A percentile compares a stretch with the other conserved stretches of the same genome.
phyloP scores from a whole-genome alignment of 2,113 vertebrate species.

The Hepsetus odoe region DNA sequence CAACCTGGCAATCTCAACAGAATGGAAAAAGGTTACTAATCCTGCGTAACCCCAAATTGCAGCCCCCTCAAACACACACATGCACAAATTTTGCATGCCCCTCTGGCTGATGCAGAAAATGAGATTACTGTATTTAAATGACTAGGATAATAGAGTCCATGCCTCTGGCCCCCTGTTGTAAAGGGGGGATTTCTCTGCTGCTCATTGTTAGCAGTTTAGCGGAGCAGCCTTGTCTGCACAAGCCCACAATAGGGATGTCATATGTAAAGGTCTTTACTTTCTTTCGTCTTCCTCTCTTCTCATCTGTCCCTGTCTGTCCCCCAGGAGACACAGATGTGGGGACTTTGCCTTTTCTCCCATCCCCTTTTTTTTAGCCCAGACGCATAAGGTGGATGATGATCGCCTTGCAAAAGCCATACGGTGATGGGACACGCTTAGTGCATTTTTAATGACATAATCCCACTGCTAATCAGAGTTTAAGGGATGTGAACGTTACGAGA shows the following conservation, averaged over 20 bases:
- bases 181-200: constrained; percentile 68
- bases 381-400: constrained; percentile 39
- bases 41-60: constrained; percentile 54
- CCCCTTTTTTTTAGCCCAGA: constrained; percentile 59
- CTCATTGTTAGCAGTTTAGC: constrained; percentile 80
- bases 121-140: constrained; percentile 99
- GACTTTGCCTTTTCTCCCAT: constrained; percentile 52
- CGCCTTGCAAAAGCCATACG: constrained; percentile 62
- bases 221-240: constrained; percentile 70
- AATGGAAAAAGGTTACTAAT: constrained; percentile 68
- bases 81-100: constrained; percentile 79
- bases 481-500: constrained; percentile 62
- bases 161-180: constrained; percentile 73
- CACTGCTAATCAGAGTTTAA: constrained; percentile 72
- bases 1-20: constrained; percentile 47
- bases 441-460: constrained; percentile 75
- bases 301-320: constrained; percentile 48
- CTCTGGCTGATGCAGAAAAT: constrained; percentile 94
- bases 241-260: constrained; percentile 76
- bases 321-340: constrained; percentile 42
- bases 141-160: constrained; percentile 97
- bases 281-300: constrained; percentile 56
- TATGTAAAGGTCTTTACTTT: constrained; percentile 70
- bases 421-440: constrained; percentile 75
- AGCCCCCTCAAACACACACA: no score